These are phyloP conservation scores for Hystrix brachyura DNA, from an alignment of 2,113 vertebrate genomes.

Conservation along the genomic window DNA sequence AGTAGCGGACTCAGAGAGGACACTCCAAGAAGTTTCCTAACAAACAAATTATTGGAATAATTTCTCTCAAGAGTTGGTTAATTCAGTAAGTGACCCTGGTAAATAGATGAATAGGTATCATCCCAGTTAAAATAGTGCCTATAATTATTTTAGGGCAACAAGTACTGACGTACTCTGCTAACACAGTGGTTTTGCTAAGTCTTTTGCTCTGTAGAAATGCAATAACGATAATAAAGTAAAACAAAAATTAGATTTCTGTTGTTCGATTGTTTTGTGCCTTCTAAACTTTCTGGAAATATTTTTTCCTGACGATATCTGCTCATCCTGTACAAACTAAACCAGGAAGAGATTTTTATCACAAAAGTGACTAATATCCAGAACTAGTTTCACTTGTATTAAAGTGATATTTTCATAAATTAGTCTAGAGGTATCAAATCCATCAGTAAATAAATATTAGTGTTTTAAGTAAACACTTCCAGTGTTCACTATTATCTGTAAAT, in stretches of 20 bases:
- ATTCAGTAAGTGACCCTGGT: background rate
- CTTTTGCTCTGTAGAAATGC: background rate
- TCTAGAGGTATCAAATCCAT: conserved; percentile 27
- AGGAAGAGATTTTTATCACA: conserved; percentile 6
- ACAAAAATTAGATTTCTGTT: background rate
- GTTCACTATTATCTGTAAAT: background rate
- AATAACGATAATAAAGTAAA: background rate
- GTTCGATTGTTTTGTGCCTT: background rate
- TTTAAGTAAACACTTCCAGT: background rate
- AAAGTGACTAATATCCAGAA: background rate
- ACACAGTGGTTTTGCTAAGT: background rate
- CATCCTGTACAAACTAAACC: background rate
- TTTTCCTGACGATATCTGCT: conserved; percentile 39
- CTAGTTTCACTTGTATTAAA: conserved; percentile 50
- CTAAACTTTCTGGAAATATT: background rate
- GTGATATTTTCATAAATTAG: background rate
- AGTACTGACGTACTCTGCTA: background rate
- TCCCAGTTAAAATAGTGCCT: background rate
- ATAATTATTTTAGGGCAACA: background rate
- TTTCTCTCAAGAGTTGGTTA: background rate
- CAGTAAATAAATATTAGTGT: background rate
- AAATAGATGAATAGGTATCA: background rate
- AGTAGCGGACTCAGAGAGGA: background rate
- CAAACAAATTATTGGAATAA: background rate
- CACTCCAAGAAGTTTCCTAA: background rate